phyloP scores from a whole-genome alignment of 2,888 invertebrate genomes.

The Melanophora roralis region DNA sequence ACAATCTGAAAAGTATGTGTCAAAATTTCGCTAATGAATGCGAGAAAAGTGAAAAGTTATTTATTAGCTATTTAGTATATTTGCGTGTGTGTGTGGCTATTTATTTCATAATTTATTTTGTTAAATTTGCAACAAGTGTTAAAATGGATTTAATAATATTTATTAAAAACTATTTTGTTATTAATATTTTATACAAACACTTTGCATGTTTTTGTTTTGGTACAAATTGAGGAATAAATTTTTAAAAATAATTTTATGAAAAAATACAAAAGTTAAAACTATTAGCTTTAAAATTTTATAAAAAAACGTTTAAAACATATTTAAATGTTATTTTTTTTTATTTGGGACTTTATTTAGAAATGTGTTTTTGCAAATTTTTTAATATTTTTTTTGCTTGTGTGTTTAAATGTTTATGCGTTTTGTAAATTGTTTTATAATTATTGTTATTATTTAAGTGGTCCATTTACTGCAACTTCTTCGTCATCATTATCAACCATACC shows the following conservation, averaged over 20 bases:
- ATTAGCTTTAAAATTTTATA: background rate
- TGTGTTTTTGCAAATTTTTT: no score
- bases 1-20: constrained; percentile 70
- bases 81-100: background rate
- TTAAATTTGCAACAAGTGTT: constrained; percentile 33
- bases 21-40: constrained; percentile 13
- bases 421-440: constrained; percentile 44
- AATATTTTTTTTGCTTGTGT: constrained; percentile 39
- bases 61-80: background rate
- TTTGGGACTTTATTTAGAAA: no score
- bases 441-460: constrained; percentile 42
- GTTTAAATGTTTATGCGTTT: constrained; percentile 26
- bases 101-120: background rate
- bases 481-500: constrained; percentile 19
- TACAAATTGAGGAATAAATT: background rate
- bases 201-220: background rate
- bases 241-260: no score
- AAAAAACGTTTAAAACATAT: background rate
- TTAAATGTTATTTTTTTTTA: constrained; percentile 30
- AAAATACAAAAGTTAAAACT: background rate
- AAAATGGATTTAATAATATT: background rate
- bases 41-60: background rate
- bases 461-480: constrained; percentile 19
- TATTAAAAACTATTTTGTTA: background rate
- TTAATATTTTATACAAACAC: background rate